phyloP scores from a whole-genome alignment of 1,140 invertebrate genomes.

The Leptonema lineaticorne region DNA sequence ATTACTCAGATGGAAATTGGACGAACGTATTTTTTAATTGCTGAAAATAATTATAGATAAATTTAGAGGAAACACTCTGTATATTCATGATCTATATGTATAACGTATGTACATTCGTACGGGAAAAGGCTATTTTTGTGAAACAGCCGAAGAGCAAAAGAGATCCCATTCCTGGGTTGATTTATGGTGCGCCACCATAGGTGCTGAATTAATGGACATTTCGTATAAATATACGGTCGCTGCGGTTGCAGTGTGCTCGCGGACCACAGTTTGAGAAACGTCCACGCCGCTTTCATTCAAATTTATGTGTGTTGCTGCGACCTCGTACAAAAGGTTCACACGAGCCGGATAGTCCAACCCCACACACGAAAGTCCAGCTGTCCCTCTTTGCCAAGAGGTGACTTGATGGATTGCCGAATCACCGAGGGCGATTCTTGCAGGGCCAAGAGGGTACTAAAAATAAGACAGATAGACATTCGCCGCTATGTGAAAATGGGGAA shows the following conservation, averaged over 20 bases:
- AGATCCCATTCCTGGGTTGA: not conserved
- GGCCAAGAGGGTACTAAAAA: not conserved
- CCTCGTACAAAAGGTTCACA: not conserved
- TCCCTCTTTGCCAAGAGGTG: not conserved
- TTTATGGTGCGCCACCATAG: not conserved
- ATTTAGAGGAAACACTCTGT: too few relatives aligned
- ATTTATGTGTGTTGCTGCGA: not conserved
- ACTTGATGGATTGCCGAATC: conserved; percentile 34
- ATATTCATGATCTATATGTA: too few relatives aligned
- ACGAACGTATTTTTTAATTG: too few relatives aligned
- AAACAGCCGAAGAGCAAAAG: not conserved
- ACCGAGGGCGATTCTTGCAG: not conserved
- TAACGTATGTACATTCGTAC: too few relatives aligned
- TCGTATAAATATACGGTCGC: not conserved
- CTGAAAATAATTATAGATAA: too few relatives aligned
- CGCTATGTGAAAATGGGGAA: conserved; percentile 12
- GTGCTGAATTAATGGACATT: conserved; percentile 7
- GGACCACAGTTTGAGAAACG: not conserved
- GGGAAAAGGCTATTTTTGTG: conserved; percentile 5
- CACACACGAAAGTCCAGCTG: not conserved
- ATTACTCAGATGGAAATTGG: too few relatives aligned
- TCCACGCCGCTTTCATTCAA: not conserved
- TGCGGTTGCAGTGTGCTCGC: not conserved
- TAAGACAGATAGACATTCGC: not conserved
- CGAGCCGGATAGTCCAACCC: too few relatives aligned